These are phyloP conservation scores for Larimichthys crocea DNA, from an alignment of 2,113 vertebrate genomes.

Conservation along the genomic window DNA sequence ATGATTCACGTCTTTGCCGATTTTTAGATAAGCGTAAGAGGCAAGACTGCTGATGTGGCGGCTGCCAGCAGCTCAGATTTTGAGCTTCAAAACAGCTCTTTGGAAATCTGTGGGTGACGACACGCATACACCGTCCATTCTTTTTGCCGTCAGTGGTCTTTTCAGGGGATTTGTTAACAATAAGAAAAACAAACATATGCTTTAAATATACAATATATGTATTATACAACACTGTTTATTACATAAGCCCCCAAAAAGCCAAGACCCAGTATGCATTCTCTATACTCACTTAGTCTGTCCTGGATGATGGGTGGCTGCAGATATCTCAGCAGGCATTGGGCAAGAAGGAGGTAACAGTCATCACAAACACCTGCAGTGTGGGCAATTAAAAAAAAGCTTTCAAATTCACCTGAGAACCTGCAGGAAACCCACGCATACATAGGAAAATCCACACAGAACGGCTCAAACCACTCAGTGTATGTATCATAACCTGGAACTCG, in stretches of 20 bases:
- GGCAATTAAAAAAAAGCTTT: not conserved
- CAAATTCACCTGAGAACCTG: not conserved
- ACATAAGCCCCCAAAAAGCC: not conserved
- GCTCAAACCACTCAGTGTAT: too few species aligned
- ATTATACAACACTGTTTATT: not conserved
- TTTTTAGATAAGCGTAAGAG: too few species aligned
- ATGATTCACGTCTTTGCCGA: too few species aligned
- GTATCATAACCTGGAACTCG: too few species aligned
- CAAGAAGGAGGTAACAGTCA: not conserved
- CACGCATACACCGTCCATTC: too few species aligned
- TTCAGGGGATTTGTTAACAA: not conserved
- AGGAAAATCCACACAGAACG: not conserved
- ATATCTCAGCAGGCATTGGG: not conserved
- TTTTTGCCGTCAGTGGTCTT: not conserved
- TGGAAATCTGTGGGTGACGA: too few species aligned
- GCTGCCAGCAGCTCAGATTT: too few species aligned
- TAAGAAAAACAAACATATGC: too few species aligned
- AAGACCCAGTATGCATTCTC: not conserved
- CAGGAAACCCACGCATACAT: not conserved
- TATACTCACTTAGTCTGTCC: too few species aligned
- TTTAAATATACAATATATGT: not conserved
- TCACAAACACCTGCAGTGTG: not conserved
- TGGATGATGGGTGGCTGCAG: not conserved
- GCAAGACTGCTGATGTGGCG: too few species aligned
- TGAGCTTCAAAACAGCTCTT: too few species aligned